Conservation (phyloP, 2,797 vertebrate species). For the Champsocephalus esox region DNA sequence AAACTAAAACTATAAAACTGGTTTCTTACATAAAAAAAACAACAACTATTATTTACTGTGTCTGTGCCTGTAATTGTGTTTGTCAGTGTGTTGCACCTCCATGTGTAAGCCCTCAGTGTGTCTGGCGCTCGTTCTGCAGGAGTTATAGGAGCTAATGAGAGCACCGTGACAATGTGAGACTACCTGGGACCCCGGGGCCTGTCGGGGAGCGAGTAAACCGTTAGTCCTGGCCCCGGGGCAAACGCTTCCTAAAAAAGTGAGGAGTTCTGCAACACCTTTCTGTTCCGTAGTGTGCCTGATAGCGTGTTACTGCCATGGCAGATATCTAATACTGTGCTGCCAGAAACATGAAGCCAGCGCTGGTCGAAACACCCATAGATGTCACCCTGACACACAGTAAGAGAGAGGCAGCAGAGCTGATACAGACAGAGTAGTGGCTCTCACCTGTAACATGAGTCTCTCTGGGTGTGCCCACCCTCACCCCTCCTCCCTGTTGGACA, state of each 20-base stretch:
- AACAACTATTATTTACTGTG: conserved; percentile 14
- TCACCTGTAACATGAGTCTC: conserved; percentile 78
- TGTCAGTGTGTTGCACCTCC: conserved; percentile 62
- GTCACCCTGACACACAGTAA: conserved; percentile 76
- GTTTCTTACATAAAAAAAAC: background rate
- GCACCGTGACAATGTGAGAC: conserved; percentile 78
- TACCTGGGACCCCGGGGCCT: conserved; percentile 79
- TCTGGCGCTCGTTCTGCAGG: conserved; percentile 65
- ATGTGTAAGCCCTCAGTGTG: conserved; percentile 62
- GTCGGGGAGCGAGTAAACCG: conserved; percentile 83
- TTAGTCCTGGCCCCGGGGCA: conserved; percentile 82
- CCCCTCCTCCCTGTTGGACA: conserved; percentile 63
- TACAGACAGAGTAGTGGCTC: conserved; percentile 68
- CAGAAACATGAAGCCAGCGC: conserved; percentile 61
- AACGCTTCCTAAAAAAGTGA: conserved; percentile 70
- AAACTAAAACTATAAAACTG: conserved; percentile 23
- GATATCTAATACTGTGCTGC: conserved; percentile 54
- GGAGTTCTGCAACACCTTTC: conserved; percentile 65
- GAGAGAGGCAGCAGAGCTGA: conserved; percentile 63
- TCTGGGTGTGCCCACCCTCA: conserved; percentile 61
- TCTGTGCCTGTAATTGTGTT: conserved; percentile 51
- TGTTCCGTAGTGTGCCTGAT: conserved; percentile 53
- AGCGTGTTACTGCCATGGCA: conserved; percentile 54
- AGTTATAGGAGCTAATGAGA: conserved; percentile 84
- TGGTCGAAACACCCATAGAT: conserved; percentile 64